Evolutionary conservation across 2,797 vertebrate species (phyloP), one percentile per base, ranked within the genome.

Genomic region (Moxostoma hubbsi): DNA sequence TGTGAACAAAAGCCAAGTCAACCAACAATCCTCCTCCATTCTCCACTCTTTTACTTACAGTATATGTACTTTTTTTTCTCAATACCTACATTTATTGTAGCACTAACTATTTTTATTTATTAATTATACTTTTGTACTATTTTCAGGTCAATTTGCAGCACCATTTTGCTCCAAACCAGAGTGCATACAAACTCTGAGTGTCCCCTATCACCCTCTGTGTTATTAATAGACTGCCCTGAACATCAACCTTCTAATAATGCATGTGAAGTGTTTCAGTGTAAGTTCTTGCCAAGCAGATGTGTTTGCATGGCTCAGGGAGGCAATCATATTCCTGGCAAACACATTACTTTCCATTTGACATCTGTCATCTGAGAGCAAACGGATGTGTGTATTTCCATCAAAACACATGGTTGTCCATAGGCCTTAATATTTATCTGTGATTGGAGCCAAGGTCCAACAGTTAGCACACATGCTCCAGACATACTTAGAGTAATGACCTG

Each of bases 211-310:
- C 16, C 55, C 16, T 62, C 15, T 64, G n/a, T 47, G 70, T 55
- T 80, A 83, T 76, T 66, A 85, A 81, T 81, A 87, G 73, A 71
- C 16, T 71, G 18, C 43, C 70, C 18, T 67, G 54, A 68, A 68
- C 59, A 77, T 77, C 24, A 77, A 71, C 53, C 58, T 67, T 70
- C 81, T 36, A 83, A 79, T 82, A 85, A 79, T 83, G 79, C 6
- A 43, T 43, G 59, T 68, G 46, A 64, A 50, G 58, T 67, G 51
- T 76, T 70, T 51, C 53, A 53, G 77, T 73, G 51, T 54, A 36
- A 36, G 36, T 36, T 36, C 36, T 53, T 77, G 70, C 77, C 66
- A 81, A 68, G n/a, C 69, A 84, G 54, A 71, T 72, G 76, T 67
- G 77, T 68, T 63, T 63, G 15, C 43, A 71, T 53, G 36, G 53